Conservation (phyloP, 2,113 vertebrate species). For the Thunnus thynnus region DNA sequence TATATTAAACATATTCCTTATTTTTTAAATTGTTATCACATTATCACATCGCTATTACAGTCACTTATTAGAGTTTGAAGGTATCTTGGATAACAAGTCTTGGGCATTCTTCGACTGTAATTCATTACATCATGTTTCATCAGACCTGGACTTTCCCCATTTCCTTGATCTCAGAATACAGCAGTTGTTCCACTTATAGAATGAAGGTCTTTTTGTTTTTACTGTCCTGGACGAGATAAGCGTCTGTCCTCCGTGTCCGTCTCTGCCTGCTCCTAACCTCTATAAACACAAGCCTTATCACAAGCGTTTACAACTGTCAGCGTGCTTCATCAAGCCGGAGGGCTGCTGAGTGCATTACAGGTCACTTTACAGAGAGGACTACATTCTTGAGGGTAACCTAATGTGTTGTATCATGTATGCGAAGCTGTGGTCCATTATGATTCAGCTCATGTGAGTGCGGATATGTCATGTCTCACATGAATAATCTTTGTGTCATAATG, state of each 20-base stretch:
- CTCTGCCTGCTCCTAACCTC: constrained; percentile 82
- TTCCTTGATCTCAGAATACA: constrained; percentile 18
- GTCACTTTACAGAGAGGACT: constrained; percentile 36
- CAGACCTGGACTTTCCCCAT: constrained; percentile 1
- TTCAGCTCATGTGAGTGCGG: neutral
- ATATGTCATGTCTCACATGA: neutral
- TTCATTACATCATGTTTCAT: constrained; percentile 55
- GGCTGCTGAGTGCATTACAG: constrained; percentile 52
- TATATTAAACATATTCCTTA: too few relatives aligned
- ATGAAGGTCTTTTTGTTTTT: constrained; percentile 73
- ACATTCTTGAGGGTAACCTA: neutral
- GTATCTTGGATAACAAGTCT: neutral
- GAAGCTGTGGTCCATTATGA: neutral
- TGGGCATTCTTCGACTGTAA: neutral
- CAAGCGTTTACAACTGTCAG: constrained; percentile 74
- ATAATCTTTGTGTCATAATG: neutral
- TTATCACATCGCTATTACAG: neutral
- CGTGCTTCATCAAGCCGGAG: constrained; percentile 38
- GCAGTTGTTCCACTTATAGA: constrained; percentile 51
- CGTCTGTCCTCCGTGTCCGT: constrained; percentile 82
- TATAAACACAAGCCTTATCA: constrained; percentile 83
- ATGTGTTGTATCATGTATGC: neutral
- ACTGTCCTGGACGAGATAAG: constrained; percentile 75
- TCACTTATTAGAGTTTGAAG: neutral
- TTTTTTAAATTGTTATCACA: neutral